These are phyloP conservation scores for Melanerpes formicivorus DNA, from an alignment of 2,113 vertebrate genomes.

Conservation along the genomic window DNA sequence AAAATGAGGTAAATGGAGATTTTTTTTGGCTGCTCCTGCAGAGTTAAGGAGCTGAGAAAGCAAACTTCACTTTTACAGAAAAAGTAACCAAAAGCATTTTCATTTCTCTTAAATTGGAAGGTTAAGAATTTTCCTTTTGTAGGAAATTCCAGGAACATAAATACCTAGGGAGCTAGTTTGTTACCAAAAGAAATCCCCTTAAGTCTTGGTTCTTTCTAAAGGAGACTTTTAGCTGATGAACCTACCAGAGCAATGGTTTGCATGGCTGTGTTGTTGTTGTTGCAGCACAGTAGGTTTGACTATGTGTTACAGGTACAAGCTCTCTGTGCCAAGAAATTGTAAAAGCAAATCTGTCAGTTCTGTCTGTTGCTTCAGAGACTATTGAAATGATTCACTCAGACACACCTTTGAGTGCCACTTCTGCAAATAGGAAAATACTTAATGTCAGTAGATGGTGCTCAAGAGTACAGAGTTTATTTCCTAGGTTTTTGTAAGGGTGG, in stretches of 20 bases:
- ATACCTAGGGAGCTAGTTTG: background rate
- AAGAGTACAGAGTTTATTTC: background rate
- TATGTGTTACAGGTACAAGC: background rate
- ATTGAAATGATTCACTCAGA: background rate
- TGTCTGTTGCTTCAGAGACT: background rate
- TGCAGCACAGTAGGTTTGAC: background rate
- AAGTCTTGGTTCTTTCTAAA: background rate
- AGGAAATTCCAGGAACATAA: background rate
- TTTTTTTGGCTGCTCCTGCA: no score
- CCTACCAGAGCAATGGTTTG: background rate
- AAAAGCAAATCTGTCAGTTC: background rate
- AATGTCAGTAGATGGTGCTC: constrained; percentile 9
- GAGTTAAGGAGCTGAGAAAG: no score
- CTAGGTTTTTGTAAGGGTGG: background rate
- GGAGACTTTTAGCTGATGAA: background rate
- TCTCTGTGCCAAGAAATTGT: background rate
- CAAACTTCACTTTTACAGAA: no score
- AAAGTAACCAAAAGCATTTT: no score
- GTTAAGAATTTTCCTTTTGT: no score
- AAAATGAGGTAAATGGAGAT: no score
- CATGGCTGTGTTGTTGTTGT: background rate
- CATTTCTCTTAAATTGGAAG: no score
- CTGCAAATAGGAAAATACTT: background rate
- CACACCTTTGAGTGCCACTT: background rate
- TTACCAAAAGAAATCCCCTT: background rate